Base-by-base conservation (phyloP, 2,888 invertebrate species). In the Drosophila longiperda region DNA sequence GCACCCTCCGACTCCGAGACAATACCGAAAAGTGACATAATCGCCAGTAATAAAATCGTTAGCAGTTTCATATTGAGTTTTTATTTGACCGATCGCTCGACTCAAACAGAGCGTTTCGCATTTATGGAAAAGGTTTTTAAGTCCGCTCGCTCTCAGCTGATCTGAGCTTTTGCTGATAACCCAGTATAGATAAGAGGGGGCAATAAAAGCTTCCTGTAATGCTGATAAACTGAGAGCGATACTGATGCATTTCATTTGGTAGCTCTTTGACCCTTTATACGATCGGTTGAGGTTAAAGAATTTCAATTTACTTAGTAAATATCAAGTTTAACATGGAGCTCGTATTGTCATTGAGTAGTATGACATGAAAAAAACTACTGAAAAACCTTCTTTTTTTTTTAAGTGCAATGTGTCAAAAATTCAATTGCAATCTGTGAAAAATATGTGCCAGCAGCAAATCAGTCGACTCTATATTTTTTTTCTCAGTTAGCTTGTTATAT, bases 381-480 rank as follows among this genome's bases (percentile, higher is more conserved):
- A 29, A 12, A 23, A 26, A 54, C 20, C 33, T 48, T 45, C 48
- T 42, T 33, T 65, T 65, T 23, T 23, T 33, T 65, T 65, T 23
- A n/a, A 54, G 49, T 36, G 36, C 29, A 53, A 53, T 53, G 23
- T 74, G 79, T 66, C 65, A 60, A 57, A 66, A 82, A 65, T 42
- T 63, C 34, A 42, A 55, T 65, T 63, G 45, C 62, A 53, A 68
- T 29, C 49, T 57, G 29, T 66, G 50, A 38, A 38, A 57, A 67
- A 55, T 45, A 45, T 58, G 53, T 81, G 67, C 45, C 54, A 59
- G 59, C 59, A 66, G 42, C 29, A 74, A 87, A 70, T 75, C 68
- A 67, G 38, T 54, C 53, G 67, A 62, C 57, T 71, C 69, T 66
- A 57, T 71, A 71, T 60, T 59, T 70, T 68, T 59, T 33, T 49